Evolutionary conservation across 2,797 vertebrate genomes (phyloP).

Genomic region (Tangara arthus): DNA sequence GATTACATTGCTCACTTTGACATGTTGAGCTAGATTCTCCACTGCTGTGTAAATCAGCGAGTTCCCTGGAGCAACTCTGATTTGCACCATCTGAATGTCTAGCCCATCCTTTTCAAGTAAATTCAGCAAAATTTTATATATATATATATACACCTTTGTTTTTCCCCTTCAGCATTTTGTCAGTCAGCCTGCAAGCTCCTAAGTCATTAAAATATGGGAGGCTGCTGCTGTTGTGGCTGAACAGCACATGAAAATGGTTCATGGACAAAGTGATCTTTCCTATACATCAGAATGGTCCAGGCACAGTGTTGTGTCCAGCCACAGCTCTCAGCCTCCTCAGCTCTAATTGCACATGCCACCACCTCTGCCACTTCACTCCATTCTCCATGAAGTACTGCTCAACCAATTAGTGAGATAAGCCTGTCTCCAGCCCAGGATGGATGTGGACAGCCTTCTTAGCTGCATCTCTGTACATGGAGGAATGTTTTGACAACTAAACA

Average conservation of each 20-base stretch:
- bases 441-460: neutral
- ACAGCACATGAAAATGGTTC: fast-evolving
- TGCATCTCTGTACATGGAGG: neutral
- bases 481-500: slow-evolving; percentile 48
- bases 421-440: neutral
- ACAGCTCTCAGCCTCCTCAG: neutral
- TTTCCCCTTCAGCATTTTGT: slow-evolving; percentile 39
- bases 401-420: slow-evolving; percentile 4
- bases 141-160: neutral
- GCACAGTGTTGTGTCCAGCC: neutral
- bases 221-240: neutral
- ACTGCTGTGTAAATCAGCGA: slow-evolving; percentile 41
- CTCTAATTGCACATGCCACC: neutral
- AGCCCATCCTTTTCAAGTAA: slow-evolving; percentile 9
- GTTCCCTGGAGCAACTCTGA: neutral
- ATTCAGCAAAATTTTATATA: neutral
- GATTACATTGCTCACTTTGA: neutral
- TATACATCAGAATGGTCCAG: neutral
- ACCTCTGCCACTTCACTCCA: neutral
- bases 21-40: neutral
- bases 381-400: neutral
- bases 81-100: slow-evolving; percentile 21
- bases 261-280: neutral
- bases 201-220: slow-evolving; percentile 20
- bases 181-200: slow-evolving; percentile 4